Conservation (phyloP, 2,888 invertebrate species). For the Drosophila trichaetosa region DNA sequence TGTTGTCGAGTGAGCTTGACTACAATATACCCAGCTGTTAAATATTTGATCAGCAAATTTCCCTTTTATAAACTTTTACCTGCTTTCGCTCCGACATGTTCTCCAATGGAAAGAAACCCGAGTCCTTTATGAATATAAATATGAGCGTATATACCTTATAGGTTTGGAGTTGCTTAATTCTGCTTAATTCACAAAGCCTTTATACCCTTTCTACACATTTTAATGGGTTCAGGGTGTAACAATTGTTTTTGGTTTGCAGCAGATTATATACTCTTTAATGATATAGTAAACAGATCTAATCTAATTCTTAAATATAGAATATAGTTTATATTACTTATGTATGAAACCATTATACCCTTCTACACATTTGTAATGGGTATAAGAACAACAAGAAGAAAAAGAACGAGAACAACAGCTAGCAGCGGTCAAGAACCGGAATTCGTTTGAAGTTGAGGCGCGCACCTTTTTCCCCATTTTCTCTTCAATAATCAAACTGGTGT, state of each 20-base stretch:
- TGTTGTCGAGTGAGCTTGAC: background rate
- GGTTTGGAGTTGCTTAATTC: background rate
- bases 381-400: constrained; percentile 28
- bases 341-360: background rate
- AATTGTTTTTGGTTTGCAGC: background rate
- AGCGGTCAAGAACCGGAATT: constrained; percentile 70
- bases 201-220: background rate
- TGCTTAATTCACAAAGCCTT: background rate
- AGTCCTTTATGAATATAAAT: background rate
- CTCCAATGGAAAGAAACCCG: background rate
- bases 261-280: background rate
- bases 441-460: constrained; percentile 68
- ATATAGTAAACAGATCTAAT: background rate
- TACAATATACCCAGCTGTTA: background rate
- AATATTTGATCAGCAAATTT: no score
- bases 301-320: background rate
- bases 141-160: no score
- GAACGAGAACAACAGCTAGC: background rate
- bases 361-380: constrained; percentile 23
- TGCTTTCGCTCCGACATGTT: background rate
- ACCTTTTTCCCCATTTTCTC: constrained; percentile 52
- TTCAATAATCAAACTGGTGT: constrained; percentile 8
- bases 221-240: background rate
- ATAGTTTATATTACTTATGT: background rate
- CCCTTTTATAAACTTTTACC: background rate